Percentiles rank a stretch among this genome's conserved stretches.
These are phyloP conservation scores for Sorex araneus DNA, from an alignment of 2,113 vertebrate genomes.

Conservation along the genomic window DNA sequence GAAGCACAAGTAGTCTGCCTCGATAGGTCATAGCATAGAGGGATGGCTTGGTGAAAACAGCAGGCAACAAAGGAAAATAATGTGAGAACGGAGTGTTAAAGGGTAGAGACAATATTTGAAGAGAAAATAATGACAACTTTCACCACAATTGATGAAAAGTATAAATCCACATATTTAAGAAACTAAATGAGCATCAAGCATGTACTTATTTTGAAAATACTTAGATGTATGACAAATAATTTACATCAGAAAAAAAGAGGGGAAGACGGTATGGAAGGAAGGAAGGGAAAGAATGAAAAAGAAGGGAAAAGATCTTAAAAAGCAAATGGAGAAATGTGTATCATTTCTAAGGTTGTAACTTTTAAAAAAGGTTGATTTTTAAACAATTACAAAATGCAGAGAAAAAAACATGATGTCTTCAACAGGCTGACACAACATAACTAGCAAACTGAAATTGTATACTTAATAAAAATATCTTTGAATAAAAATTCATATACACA, in stretches of 20 bases:
- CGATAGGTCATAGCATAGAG: background rate
- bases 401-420: background rate
- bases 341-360: too few relatives aligned
- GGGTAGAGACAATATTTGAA: constrained; percentile 29
- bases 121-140: constrained; percentile 26
- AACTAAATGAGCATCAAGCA: constrained; percentile 33
- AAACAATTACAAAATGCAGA: background rate
- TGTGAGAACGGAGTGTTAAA: background rate
- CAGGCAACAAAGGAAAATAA: background rate
- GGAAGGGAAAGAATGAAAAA: too few relatives aligned
- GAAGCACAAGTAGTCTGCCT: background rate
- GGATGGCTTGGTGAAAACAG: background rate
- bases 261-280: too few relatives aligned
- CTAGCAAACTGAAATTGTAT: background rate
- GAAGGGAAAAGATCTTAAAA: too few relatives aligned
- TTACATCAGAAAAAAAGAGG: too few relatives aligned
- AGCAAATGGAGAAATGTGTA: too few relatives aligned
- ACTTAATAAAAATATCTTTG: constrained; percentile 36
- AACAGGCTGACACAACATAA: background rate
- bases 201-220: constrained; percentile 21
- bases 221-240: too few relatives aligned
- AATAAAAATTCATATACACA: too few relatives aligned
- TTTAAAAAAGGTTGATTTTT: constrained; percentile 40
- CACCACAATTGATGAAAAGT: constrained; percentile 30
- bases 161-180: constrained; percentile 18